Evolutionary conservation across 2,113 vertebrate genomes (phyloP), one percentile per base, ranked within the genome.

Genomic region (Daubentonia madagascariensis): DNA sequence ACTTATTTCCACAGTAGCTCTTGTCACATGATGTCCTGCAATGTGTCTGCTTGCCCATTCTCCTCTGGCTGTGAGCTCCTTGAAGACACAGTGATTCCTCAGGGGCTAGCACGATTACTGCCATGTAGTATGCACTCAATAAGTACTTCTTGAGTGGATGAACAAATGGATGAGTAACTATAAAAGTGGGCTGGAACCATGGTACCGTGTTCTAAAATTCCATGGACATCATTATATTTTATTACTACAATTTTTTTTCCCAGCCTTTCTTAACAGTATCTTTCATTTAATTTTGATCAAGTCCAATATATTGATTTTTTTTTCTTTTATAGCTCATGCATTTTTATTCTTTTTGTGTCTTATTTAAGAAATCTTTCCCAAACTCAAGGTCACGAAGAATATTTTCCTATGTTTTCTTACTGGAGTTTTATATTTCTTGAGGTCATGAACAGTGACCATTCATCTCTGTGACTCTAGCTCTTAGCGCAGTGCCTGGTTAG

Each of bases 21-120:
- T 52, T 22, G 3, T 78, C 20, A 12, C 6, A 1, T 1, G 0
- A 6, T 0, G 17, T 20, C 40, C 70, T 0, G 0, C 2, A 1
- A 61, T 0, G 1, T 8, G 25, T 50, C 80, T 18, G 13, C 6
- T 2, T 23, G 6, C 8, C 48, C n/a, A 0, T 6, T 20, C 59
- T 72, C 12, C 28, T 75, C 23, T 23, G 32, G 8, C 37, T 28
- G 54, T 32, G 63, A 43, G 40, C 45, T 18, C 23, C 10, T 35
- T 25, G 70, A 84, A 48, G 28, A 14, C 5, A 3, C 67, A 3
- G 6, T 25, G 45, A 1, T 12, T 63, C 45, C 37, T 8, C 25
- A 25, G 63, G 59, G 5, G 4, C 9, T 17, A 10, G 45, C 16
- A 16, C 0, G 22, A 65, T 54, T 40, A 67, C 30, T 16, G 22